These are phyloP conservation scores for Harpagifer antarcticus DNA, from an alignment of 2,797 vertebrate species.

Conservation along the genomic window DNA sequence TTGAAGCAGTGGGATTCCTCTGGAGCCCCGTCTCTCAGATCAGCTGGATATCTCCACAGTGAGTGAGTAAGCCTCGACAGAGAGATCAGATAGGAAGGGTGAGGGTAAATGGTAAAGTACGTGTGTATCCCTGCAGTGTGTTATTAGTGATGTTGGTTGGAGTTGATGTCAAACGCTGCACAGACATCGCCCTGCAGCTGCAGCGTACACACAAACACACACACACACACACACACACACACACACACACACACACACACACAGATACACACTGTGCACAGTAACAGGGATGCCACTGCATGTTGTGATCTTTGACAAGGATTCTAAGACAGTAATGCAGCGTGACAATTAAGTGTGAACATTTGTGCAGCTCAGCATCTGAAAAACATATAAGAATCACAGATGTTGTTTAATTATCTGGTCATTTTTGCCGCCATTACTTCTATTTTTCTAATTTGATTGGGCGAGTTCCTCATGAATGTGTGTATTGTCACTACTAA, in stretches of 20 bases:
- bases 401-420: too few species aligned
- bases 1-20: conserved; percentile 21
- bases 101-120: conserved; percentile 11
- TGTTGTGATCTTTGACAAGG: background rate
- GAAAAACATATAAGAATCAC: background rate
- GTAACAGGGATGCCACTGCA: background rate
- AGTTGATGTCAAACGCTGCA: conserved; percentile 2
- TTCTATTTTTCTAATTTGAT: too few species aligned
- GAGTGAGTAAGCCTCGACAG: conserved; percentile 21
- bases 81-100: conserved; percentile 37
- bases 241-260: background rate
- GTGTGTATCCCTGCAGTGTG: background rate
- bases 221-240: conserved; percentile 8
- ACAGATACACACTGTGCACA: background rate
- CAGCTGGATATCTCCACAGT: conserved; percentile 50
- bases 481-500: background rate
- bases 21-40: conserved; percentile 19
- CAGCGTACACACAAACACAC: background rate
- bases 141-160: background rate
- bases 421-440: background rate
- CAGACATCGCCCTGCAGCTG: conserved; percentile 26
- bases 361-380: background rate
- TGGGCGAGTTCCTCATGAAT: background rate
- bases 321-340: background rate
- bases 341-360: background rate